Evolutionary conservation across 35 echinoderm and acorn worm species (phyloP).

Genomic region (Acanthaster planci): DNA sequence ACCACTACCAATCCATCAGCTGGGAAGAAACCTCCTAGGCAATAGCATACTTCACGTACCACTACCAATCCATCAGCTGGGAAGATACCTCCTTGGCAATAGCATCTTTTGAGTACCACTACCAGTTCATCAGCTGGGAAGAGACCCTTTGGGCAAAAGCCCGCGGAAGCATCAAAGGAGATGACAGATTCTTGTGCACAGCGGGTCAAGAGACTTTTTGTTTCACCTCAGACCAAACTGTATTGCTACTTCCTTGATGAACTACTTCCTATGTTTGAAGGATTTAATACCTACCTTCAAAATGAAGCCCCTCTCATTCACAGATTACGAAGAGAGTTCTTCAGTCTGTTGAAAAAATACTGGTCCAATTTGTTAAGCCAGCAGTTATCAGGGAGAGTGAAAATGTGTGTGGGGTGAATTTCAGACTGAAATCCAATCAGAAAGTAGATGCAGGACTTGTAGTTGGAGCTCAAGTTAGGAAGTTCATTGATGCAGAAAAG

Average conservation of each 20-base stretch:
- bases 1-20: too few species aligned
- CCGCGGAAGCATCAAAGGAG: neutral
- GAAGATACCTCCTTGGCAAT: too few species aligned
- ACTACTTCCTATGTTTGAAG: conserved; percentile 31
- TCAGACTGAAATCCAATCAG: neutral
- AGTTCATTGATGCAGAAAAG: neutral
- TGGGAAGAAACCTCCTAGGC: too few species aligned
- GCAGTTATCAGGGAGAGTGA: neutral
- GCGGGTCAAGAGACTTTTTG: neutral
- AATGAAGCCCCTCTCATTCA: conserved; percentile 32
- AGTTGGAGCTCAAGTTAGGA: conserved; percentile 32
- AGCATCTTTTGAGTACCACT: too few species aligned
- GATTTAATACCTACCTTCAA: conserved; percentile 22
- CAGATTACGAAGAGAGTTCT: neutral
- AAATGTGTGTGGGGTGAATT: conserved; percentile 19
- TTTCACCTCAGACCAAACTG: conserved; percentile 20
- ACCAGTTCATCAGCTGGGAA: too few species aligned
- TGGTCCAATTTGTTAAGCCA: conserved; percentile 32
- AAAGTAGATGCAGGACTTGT: conserved; percentile 23
- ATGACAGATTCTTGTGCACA: neutral
- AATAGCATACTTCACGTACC: too few species aligned
- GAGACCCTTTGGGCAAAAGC: too few species aligned
- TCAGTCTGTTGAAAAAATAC: conserved; percentile 19
- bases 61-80: too few species aligned
- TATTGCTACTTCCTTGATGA: conserved; percentile 33